These are phyloP conservation scores for Eristalis intricaria DNA, from an alignment of 2,888 invertebrate genomes.

Conservation along the genomic window DNA sequence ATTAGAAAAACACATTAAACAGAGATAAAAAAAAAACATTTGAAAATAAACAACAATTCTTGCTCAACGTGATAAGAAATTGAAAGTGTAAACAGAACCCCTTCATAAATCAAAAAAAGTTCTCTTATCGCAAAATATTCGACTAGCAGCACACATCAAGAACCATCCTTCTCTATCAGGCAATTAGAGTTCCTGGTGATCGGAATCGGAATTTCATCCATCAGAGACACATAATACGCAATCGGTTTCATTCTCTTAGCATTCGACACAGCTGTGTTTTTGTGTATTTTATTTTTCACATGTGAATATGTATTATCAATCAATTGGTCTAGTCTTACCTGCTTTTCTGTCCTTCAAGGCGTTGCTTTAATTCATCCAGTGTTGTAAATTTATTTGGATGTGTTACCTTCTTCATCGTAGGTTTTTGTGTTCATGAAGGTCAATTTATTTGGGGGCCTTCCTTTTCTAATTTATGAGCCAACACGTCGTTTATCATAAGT, in stretches of 20 bases:
- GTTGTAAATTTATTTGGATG: slow-evolving; percentile 33
- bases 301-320: not conserved
- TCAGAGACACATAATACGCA: not conserved
- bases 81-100: not conserved
- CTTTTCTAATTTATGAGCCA: slow-evolving; percentile 7
- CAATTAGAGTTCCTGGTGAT: not conserved
- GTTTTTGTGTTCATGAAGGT: slow-evolving; percentile 37
- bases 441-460: slow-evolving; percentile 11
- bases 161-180: not conserved
- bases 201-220: no score
- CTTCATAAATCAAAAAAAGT: not conserved
- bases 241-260: not conserved
- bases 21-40: not conserved
- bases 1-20: not conserved
- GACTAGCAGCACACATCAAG: no score
- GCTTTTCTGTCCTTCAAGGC: slow-evolving; percentile 24
- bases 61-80: not conserved
- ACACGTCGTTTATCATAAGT: not conserved
- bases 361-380: slow-evolving; percentile 39
- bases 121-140: not conserved
- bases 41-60: not conserved
- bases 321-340: slow-evolving; percentile 35
- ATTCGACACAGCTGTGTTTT: not conserved
- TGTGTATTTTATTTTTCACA: not conserved
- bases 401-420: slow-evolving; percentile 52